A percentile compares a stretch with the other conserved stretches of the same genome.
Conservation (phyloP, 2,113 vertebrate genomes). For the Myotis yumanensis region DNA sequence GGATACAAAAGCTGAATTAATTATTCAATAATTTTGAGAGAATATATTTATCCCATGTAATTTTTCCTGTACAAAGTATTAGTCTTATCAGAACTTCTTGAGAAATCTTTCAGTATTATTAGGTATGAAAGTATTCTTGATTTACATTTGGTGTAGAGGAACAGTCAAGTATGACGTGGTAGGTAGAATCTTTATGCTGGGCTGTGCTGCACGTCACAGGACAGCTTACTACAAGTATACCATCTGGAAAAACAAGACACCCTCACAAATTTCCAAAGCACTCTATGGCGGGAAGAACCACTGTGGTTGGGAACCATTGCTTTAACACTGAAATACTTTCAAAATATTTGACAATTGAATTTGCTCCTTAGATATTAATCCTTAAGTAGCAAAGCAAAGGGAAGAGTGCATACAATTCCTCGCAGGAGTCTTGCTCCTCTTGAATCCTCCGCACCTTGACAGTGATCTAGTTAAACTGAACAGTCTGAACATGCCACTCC, state of each 20-base stretch:
- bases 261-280: neutral
- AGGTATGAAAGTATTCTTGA: neutral
- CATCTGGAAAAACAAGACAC: neutral
- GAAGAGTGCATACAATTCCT: neutral
- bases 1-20: neutral
- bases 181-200: neutral
- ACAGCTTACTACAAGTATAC: neutral
- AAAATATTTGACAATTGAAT: neutral
- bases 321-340: neutral
- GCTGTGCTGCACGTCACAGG: neutral
- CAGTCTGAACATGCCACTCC: neutral
- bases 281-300: neutral
- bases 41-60: conserved; percentile 6
- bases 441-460: neutral
- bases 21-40: neutral
- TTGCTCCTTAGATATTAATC: neutral
- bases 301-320: neutral
- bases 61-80: neutral
- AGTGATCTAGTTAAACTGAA: neutral
- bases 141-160: neutral
- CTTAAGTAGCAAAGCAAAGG: neutral
- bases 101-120: neutral
- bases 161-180: neutral
- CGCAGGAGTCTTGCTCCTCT: neutral
- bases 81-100: neutral